Evolutionary conservation across 2,888 invertebrate genomes (phyloP).

Genomic region (Brachypalpus laphriformis): DNA sequence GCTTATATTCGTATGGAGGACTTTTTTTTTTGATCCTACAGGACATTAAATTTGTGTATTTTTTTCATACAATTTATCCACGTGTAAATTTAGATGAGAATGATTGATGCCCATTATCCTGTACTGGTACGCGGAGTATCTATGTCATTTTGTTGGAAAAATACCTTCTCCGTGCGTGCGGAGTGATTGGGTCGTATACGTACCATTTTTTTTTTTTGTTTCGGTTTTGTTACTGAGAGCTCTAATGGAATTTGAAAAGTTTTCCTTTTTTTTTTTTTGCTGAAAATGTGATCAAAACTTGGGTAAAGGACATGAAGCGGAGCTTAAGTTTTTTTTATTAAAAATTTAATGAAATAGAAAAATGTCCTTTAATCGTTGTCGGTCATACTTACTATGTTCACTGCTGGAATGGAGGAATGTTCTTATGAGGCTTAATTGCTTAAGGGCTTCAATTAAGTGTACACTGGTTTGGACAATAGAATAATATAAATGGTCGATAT

Average conservation of each 20-base stretch:
- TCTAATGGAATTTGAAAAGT: conserved; percentile 38
- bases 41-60: conserved; percentile 31
- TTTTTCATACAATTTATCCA: conserved; percentile 14
- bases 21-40: not conserved
- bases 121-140: not conserved
- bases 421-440: no score
- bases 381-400: not conserved
- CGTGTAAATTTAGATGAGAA: conserved; percentile 18
- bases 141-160: not conserved
- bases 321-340: not conserved
- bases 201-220: conserved; percentile 3
- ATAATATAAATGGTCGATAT: no score
- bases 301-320: not conserved
- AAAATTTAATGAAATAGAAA: conserved; percentile 9
- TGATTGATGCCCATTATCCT: conserved; percentile 36
- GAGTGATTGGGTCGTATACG: conserved; percentile 22
- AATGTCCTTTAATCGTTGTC: not conserved
- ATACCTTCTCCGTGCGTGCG: not conserved
- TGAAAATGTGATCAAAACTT: conserved; percentile 43
- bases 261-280: not conserved
- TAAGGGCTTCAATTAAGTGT: no score
- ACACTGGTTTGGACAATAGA: no score
- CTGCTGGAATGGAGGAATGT: no score
- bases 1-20: conserved; percentile 1
- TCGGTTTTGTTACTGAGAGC: not conserved